Evolutionary conservation across 2,888 invertebrate genomes (phyloP).

Genomic region (Dromius quadrimaculatus): DNA sequence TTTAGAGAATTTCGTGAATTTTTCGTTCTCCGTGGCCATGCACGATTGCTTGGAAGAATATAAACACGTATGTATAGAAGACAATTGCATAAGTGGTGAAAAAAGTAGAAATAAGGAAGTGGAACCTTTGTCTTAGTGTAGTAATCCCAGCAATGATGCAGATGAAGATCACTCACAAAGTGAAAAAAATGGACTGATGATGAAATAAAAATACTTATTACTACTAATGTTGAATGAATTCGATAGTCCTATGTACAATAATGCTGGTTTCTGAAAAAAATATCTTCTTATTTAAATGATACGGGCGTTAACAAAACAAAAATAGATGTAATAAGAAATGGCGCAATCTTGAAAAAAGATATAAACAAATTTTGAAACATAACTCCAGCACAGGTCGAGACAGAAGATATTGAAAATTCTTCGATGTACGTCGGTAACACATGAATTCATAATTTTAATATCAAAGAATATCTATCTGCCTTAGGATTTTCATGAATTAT

Average conservation of each 20-base stretch:
- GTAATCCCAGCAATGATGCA: no score
- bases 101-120: no score
- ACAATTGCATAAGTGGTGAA: no score
- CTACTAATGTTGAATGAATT: no score
- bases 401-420: background rate
- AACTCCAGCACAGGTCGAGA: constrained; percentile 7
- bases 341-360: constrained; percentile 6
- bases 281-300: background rate
- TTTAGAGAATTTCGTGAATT: no score
- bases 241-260: background rate
- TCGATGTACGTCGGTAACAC: constrained; percentile 4
- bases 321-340: constrained; percentile 6
- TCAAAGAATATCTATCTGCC: background rate
- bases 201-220: no score
- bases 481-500: background rate
- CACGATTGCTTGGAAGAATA: no score
- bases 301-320: constrained; percentile 1
- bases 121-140: no score
- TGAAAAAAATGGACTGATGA: no score
- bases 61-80: no score
- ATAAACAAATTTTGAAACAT: constrained; percentile 5
- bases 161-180: no score
- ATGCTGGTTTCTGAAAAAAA: background rate
- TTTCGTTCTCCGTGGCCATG: no score
- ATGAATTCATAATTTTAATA: background rate